Evolutionary conservation across 2,113 vertebrate species (phyloP).

Genomic region (Apteryx owenii): DNA sequence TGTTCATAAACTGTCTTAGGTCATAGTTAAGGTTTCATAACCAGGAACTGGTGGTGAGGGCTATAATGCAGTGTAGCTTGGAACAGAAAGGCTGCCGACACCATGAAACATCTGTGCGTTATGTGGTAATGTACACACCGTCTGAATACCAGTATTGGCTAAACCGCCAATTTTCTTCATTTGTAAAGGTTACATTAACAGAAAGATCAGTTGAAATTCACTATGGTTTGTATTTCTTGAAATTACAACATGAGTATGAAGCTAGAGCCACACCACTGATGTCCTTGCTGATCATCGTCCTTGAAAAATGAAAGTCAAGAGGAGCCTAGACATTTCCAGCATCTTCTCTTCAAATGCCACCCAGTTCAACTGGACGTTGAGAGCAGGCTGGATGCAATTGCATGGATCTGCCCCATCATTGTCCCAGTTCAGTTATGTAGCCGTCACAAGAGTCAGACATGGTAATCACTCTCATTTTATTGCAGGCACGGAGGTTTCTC

Average conservation of each 20-base stretch:
- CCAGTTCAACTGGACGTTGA: accelerated
- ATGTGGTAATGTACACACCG: background rate
- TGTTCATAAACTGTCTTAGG: background rate
- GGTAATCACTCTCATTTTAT: background rate
- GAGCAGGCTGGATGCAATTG: background rate
- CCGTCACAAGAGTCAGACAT: background rate
- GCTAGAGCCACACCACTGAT: background rate
- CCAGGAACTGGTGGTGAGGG: background rate
- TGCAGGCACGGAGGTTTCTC: background rate
- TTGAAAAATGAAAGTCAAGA: background rate
- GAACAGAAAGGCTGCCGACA: background rate
- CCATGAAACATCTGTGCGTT: background rate
- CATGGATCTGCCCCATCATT: background rate
- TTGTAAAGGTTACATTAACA: background rate
- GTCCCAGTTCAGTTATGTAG: accelerated
- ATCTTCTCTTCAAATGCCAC: background rate
- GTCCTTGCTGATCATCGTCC: background rate
- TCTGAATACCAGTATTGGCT: background rate
- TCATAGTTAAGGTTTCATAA: background rate
- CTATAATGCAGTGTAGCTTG: background rate
- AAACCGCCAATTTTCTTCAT: background rate
- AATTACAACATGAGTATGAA: background rate
- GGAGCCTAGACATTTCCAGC: background rate
- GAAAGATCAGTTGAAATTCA: background rate
- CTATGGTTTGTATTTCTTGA: background rate